Evolutionary conservation across 2,888 invertebrate species (phyloP).

Genomic region (Ypsolopha sequella): DNA sequence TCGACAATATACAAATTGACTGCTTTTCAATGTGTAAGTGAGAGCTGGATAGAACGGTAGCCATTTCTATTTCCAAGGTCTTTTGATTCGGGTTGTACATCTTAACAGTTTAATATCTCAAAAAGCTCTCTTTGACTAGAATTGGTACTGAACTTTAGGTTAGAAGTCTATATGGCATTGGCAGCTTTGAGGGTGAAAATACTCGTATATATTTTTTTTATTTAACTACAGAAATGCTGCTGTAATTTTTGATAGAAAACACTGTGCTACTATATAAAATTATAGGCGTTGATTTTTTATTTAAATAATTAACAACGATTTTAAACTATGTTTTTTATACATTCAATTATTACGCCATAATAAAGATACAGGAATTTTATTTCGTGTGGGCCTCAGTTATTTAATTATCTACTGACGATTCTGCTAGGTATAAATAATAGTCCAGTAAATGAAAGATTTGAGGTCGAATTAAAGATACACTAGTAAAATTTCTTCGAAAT

Average conservation of each 20-base stretch:
- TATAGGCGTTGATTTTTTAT: neutral
- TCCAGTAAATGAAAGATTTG: no score
- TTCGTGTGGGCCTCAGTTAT: neutral
- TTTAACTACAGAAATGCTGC: neutral
- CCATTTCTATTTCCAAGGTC: no score
- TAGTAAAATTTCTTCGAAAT: no score
- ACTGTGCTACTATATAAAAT: neutral
- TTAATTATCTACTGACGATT: no score
- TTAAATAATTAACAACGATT: neutral
- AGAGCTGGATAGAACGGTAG: no score
- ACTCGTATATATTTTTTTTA: no score
- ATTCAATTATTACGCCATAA: neutral
- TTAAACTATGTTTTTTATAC: neutral
- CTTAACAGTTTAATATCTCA: conserved; percentile 23
- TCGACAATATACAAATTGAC: no score
- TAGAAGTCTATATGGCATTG: neutral
- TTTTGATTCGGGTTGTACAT: no score
- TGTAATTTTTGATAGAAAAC: neutral
- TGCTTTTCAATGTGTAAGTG: no score
- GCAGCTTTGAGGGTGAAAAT: no score
- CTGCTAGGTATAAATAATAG: no score
- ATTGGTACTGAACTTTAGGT: conserved; percentile 13
- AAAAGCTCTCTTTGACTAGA: conserved; percentile 49
- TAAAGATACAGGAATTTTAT: neutral
- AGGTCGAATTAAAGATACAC: no score